These are phyloP conservation scores for Turdus rufiventris DNA, from an alignment of 2,113 vertebrate species.

Conservation along the genomic window DNA sequence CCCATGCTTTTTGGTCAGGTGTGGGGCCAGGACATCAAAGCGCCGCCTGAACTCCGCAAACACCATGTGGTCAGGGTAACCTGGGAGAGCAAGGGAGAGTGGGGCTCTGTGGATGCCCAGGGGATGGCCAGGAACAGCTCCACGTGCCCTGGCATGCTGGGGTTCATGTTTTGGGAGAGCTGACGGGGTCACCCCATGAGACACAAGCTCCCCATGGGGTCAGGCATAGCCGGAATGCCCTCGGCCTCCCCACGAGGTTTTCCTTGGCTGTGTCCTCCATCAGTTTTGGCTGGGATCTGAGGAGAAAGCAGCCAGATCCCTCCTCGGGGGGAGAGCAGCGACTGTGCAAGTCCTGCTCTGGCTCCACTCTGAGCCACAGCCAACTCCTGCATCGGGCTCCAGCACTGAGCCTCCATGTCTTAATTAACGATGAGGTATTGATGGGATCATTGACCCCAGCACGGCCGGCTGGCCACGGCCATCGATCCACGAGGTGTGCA, in stretches of 20 bases:
- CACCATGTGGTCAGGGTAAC: conserved; percentile 96
- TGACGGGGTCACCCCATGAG: not conserved
- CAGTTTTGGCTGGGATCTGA: not conserved
- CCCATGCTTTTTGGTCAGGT: conserved; percentile 94
- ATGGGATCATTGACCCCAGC: conserved; percentile 8
- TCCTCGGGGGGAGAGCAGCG: not conserved
- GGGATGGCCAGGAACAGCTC: not conserved
- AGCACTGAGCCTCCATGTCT: conserved; percentile 63
- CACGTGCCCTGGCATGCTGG: rapidly evolving
- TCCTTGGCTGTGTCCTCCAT: not conserved
- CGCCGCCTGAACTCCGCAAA: conserved; percentile 94
- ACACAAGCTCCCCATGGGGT: not conserved
- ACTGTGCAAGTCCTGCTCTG: conserved; percentile 27
- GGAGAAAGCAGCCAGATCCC: not conserved
- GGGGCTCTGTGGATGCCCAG: rapidly evolving
- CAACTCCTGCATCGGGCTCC: conserved; percentile 61
- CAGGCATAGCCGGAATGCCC: not conserved
- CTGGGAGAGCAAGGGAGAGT: conserved; percentile 50
- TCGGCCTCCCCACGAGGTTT: not conserved
- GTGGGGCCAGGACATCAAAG: conserved; percentile 91
- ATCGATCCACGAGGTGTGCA: conserved; percentile 42
- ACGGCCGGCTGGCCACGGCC: not conserved
- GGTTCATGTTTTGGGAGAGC: not conserved
- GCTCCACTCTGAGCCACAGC: conserved; percentile 63
- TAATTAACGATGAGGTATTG: conserved; percentile 70